Percentiles rank a stretch among this genome's conserved stretches.
Evolutionary conservation across 1,140 invertebrate species (phyloP).

Genomic region (Papilio polyxenes): DNA sequence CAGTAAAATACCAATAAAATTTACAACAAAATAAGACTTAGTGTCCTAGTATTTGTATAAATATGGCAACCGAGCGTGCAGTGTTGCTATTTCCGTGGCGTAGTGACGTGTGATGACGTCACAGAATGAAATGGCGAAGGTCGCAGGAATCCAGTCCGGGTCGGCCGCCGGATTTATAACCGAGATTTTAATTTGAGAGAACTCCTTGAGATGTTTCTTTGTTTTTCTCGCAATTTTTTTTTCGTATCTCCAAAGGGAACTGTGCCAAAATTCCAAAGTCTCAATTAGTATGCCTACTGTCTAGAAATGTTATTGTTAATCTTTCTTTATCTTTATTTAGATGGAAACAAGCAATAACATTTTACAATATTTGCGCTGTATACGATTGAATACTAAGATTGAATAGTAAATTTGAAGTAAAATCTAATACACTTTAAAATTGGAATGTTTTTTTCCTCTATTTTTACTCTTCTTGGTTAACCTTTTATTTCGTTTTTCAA

Average conservation of each 20-base stretch:
- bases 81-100: slow-evolving; percentile 35
- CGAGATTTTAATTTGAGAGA: background rate
- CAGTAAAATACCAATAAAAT: too few species aligned
- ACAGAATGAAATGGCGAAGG: slow-evolving; percentile 10
- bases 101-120: slow-evolving; percentile 33
- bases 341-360: background rate
- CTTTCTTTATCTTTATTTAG: background rate
- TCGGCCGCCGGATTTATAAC: background rate
- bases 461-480: too few species aligned
- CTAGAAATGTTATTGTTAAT: background rate
- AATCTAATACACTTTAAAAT: too few species aligned
- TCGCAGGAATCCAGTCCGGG: slow-evolving; percentile 18
- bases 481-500: too few species aligned
- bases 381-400: too few species aligned
- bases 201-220: background rate
- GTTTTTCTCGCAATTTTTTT: background rate
- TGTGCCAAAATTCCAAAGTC: slow-evolving; percentile 7
- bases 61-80: background rate
- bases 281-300: background rate
- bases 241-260: background rate
- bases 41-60: background rate
- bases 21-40: background rate
- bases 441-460: too few species aligned
- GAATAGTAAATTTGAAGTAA: too few species aligned
- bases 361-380: background rate